These are phyloP conservation scores for Trichoplusia ni DNA, from an alignment of 1,140 invertebrate species.

Conservation along the genomic window DNA sequence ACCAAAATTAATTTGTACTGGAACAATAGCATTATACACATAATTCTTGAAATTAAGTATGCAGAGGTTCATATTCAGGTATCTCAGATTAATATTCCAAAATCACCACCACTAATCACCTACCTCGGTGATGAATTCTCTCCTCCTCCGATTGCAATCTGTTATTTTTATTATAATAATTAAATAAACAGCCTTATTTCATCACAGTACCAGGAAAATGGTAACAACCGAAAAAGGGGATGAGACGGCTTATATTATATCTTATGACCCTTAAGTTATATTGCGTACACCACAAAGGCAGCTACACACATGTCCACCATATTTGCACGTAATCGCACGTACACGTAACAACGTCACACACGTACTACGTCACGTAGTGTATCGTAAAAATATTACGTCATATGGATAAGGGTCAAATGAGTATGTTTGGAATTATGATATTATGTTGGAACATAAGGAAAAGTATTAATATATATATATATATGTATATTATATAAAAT, in stretches of 20 bases:
- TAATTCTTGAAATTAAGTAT: too few species aligned
- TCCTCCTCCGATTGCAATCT: too few species aligned
- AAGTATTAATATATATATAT: not conserved
- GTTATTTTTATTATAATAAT: not conserved
- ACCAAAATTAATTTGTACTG: too few species aligned
- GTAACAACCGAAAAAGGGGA: not conserved
- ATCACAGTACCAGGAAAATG: not conserved
- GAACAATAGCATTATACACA: too few species aligned
- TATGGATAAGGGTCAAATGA: not conserved
- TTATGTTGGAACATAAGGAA: not conserved
- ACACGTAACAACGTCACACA: not conserved
- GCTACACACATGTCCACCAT: not conserved
- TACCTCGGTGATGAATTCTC: too few species aligned
- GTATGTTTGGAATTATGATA: not conserved
- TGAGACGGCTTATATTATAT: not conserved
- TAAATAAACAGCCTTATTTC: not conserved
- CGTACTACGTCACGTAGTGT: not conserved
- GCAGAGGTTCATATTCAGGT: too few species aligned
- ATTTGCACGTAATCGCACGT: not conserved
- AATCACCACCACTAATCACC: too few species aligned
- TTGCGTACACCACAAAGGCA: not conserved
- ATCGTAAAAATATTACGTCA: slow-evolving; percentile 1
- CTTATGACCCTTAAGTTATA: not conserved
- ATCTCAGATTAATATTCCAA: too few species aligned
- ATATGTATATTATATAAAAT: too few species aligned